Conservation (phyloP, 2,113 vertebrate species). For the Parus major region DNA sequence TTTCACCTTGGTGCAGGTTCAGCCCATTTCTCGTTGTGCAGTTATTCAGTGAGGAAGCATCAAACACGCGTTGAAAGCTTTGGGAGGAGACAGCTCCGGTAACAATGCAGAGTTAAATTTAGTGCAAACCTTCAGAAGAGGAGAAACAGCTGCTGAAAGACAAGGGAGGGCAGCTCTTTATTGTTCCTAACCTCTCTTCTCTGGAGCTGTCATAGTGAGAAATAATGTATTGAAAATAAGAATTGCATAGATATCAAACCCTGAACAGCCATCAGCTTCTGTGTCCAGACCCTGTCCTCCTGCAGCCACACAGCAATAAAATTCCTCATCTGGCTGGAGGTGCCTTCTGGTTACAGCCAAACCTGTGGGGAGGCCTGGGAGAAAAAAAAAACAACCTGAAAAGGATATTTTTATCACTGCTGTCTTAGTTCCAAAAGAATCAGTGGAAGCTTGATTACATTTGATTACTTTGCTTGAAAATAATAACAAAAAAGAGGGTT, state of each 20-base stretch:
- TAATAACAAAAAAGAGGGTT: neutral
- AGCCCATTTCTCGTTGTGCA: neutral
- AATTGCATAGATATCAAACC: neutral
- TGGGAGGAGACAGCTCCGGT: slow-evolving; percentile 11
- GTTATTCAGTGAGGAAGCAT: neutral
- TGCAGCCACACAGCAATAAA: neutral
- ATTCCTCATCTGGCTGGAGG: neutral
- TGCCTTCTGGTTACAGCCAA: neutral
- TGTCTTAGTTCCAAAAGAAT: neutral
- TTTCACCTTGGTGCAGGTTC: neutral
- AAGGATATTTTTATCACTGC: neutral
- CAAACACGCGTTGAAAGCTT: neutral
- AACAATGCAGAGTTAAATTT: neutral
- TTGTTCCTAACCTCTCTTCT: neutral
- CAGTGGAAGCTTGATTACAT: neutral
- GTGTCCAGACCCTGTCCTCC: neutral
- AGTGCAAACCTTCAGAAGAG: neutral
- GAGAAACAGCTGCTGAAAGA: neutral
- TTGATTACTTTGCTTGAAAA: neutral
- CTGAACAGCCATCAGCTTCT: neutral
- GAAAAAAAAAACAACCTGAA: neutral
- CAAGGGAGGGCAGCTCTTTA: neutral
- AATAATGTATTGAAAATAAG: neutral
- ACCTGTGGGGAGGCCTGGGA: neutral
- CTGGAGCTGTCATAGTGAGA: neutral